These are phyloP conservation scores for Limenitis camilla DNA, from an alignment of 2,888 invertebrate genomes.

Conservation along the genomic window DNA sequence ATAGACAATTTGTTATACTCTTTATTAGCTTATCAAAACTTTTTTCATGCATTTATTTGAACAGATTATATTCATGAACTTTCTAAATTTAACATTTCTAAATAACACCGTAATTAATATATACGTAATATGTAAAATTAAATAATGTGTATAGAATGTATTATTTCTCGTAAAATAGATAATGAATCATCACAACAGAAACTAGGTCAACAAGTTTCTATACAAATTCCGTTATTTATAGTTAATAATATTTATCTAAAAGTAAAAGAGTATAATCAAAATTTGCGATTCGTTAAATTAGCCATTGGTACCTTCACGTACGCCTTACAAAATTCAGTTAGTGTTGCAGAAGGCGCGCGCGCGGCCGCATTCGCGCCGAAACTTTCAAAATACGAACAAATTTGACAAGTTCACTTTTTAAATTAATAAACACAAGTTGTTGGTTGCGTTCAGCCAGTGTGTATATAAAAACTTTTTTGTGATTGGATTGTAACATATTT, in stretches of 20 bases:
- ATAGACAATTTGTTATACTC: no score
- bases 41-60: no score
- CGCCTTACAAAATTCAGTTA: constrained; percentile 70
- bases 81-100: no score
- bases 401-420: constrained; percentile 28
- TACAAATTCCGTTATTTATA: background rate
- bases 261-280: constrained; percentile 5
- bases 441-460: constrained; percentile 28
- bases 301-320: constrained; percentile 57
- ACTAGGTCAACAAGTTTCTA: background rate
- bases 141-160: no score
- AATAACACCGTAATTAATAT: no score
- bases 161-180: no score
- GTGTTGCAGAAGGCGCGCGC: constrained; percentile 65
- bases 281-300: constrained; percentile 20
- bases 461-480: constrained; percentile 39
- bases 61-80: no score
- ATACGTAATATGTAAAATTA: no score
- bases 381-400: constrained; percentile 45
- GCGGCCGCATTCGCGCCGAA: constrained; percentile 63
- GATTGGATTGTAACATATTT: constrained; percentile 63
- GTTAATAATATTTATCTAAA: background rate
- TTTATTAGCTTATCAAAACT: no score
- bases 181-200: no score
- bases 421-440: constrained; percentile 28